Evolutionary conservation across 2,113 vertebrate species (phyloP).

Genomic region (Xenus cinereus): DNA sequence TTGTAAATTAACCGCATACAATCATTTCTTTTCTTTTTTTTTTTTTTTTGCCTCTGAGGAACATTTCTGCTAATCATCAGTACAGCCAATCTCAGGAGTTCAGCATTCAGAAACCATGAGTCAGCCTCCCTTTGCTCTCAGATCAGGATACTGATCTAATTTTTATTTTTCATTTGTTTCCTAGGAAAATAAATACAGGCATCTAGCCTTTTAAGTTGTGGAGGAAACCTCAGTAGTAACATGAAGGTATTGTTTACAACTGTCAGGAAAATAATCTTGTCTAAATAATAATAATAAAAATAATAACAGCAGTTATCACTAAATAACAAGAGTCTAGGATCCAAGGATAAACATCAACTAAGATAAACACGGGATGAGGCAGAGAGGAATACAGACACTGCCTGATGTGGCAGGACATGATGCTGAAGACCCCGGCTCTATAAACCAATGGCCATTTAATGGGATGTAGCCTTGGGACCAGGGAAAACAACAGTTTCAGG

Average conservation of each 20-base stretch:
- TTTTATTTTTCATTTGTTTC: not conserved
- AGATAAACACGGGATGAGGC: not conserved
- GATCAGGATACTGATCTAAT: not conserved
- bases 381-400: not conserved
- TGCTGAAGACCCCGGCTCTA: not conserved
- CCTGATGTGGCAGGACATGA: not conserved
- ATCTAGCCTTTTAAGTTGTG: not conserved
- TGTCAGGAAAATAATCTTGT: not conserved
- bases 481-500: not conserved
- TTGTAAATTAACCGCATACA: constrained; percentile 12
- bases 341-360: not conserved
- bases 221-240: not conserved
- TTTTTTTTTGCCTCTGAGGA: not conserved
- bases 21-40: not conserved
- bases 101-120: not conserved
- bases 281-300: not conserved
- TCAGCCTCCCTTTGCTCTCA: not conserved
- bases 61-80: not conserved
- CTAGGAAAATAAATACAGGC: not conserved
- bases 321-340: not conserved
- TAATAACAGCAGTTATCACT: not conserved
- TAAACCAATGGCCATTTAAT: not conserved
- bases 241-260: not conserved
- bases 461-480: not conserved
- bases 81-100: not conserved